These are phyloP conservation scores for Psittacula derbiana DNA, from an alignment of 2,797 vertebrate species.

Conservation along the genomic window DNA sequence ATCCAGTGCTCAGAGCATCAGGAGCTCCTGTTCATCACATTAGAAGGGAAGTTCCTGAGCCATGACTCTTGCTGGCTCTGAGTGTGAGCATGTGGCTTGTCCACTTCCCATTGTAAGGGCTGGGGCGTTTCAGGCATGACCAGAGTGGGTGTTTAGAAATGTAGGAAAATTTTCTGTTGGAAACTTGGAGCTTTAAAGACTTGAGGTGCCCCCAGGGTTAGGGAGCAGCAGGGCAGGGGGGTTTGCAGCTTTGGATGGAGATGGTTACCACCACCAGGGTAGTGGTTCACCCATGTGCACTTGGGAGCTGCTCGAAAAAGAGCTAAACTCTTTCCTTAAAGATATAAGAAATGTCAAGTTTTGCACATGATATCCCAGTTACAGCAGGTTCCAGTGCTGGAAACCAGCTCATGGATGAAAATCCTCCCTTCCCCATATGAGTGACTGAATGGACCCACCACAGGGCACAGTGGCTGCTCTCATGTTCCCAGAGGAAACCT, in stretches of 20 bases:
- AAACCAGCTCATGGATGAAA: not conserved
- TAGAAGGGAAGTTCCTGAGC: not conserved
- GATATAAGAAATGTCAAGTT: not conserved
- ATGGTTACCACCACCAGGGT: not conserved
- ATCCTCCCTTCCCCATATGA: fast-evolving
- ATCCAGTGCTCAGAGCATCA: not conserved
- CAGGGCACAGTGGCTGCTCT: fast-evolving
- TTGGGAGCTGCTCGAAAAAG: not conserved
- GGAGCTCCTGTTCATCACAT: fast-evolving
- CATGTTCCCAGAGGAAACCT: not conserved
- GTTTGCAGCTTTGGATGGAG: not conserved
- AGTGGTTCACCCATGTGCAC: not conserved
- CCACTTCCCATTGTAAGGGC: not conserved
- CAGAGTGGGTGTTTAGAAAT: not conserved
- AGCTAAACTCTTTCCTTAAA: not conserved
- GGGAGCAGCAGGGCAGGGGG: not conserved
- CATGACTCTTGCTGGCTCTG: fast-evolving
- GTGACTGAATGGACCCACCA: not conserved
- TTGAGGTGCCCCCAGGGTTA: not conserved
- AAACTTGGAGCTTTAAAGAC: not conserved
- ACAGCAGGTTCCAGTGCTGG: not conserved
- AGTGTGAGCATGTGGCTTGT: fast-evolving
- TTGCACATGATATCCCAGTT: not conserved
- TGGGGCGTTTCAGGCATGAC: not conserved
- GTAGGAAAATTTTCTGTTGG: not conserved